Evolutionary conservation across 2,888 invertebrate species (phyloP), one percentile per base, ranked within the genome.

Genomic region (Athalia cordata): DNA sequence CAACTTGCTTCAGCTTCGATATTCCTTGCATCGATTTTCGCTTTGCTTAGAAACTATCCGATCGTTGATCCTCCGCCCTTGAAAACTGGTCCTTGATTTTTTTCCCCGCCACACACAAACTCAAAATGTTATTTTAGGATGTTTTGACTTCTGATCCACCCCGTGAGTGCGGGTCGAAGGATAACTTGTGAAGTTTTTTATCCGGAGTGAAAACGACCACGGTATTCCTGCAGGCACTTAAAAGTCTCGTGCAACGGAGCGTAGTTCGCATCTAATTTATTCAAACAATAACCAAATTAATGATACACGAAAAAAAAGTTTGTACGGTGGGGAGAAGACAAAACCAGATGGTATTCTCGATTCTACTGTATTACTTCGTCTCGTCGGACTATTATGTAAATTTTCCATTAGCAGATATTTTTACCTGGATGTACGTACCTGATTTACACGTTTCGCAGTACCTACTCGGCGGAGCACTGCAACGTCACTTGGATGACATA

Each of bases 181-280:
- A 29, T 29, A 29, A 29, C 29, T 29, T 29, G 29, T 11, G 7
- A 15, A 65, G 6, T 65, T 65, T 65, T 45, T 13, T 0, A 45
- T 45, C 45, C 47, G 45, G 5, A 67, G 7, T 50, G 50, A 50
- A 9, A 13, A 9, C 52, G 29, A 9, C 15, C 50, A 67, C 50
- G 15, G 29, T 29, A 29, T 29, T 29, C 29, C 29, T 50, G 49
- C 52, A 67, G 9, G 50, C 64, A 64, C 64, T 64, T 29, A 43
- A 64, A 64, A 64, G 43, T 64, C 64, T 64, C 11, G 29, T 64
- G 15, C 64, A 64, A 4, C 7, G 43, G 64, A 64, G 64, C 43
- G 64, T 50, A 67, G n/a, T 45, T 66, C n/a, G 66, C 66, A 15
- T 8, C 67, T 8, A 50, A 67, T 50, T 67, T 29, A 29, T 65